Evolutionary conservation across 2,797 vertebrate genomes (phyloP), one percentile per base, ranked within the genome.

Genomic region (Myotis planiceps): DNA sequence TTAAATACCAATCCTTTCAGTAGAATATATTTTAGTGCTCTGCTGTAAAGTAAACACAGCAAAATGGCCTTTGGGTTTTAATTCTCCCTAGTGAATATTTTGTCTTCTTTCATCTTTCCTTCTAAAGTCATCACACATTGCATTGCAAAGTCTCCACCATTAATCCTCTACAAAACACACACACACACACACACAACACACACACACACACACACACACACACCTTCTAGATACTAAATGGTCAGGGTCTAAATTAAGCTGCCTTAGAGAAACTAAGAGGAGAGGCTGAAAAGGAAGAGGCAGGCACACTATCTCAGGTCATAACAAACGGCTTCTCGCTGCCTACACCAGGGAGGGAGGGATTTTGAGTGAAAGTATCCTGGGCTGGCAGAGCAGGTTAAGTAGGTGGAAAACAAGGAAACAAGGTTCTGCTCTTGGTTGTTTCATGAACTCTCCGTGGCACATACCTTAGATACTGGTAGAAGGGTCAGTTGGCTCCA

Each of bases 1-100:
- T 60, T 65, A 90, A 68, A 93, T 81, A 80, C 34, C 29, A 94
- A 39, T 34, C 6, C 14, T 82, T 94, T 84, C 9, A 34, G 45
- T 84, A 94, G 92, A 85, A 66, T 55, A 25, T 71, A 34, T 76
- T 32, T 94, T 75, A 87, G 75, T 76, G 25, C 9, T 90, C 82
- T 90, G 9, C 39, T 14, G 71, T 86, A 37, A 88, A 92, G 92
- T 63, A 83, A 92, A 39, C 29, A 84, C 15, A 92, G 85, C 81
- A 87, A 92, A 58, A 47, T 37, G 13, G 12, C 25, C 86, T 95
- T 87, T 37, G 53, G 85, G 45, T 96, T 92, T 93, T 16, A 86
- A 23, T 55, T 86, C 6, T 79, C 19, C 6, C 23, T 51, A 21
- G 21, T 58, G 90, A 42, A 82, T 76, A 81, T 74, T 76, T 72